Conservation (phyloP, 2,113 vertebrate genomes). For the Limnothrissa miodon region DNA sequence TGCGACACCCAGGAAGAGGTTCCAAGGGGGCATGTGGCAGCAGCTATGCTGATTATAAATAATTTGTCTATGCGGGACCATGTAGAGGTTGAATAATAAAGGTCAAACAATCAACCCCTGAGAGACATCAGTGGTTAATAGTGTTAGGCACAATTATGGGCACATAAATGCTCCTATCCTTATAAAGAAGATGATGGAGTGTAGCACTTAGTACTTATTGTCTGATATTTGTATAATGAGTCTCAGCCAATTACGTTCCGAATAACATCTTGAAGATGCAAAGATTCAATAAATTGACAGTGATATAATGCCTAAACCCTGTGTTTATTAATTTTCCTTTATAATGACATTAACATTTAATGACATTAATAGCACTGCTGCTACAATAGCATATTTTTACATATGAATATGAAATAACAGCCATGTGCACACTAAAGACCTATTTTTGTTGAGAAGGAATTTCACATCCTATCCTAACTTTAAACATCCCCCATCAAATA, state of each 20-base stretch:
- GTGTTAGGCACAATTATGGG: too few relatives aligned
- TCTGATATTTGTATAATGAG: conserved; percentile 4
- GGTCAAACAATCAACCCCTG: too few relatives aligned
- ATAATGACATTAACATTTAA: not conserved
- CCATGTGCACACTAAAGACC: not conserved
- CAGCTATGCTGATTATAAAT: too few relatives aligned
- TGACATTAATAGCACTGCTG: not conserved
- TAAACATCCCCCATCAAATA: conserved; percentile 12
- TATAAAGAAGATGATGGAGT: conserved; percentile 11
- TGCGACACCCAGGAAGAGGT: too few relatives aligned
- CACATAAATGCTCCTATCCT: too few relatives aligned
- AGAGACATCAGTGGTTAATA: too few relatives aligned
- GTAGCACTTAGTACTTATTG: not conserved
- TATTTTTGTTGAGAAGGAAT: not conserved
- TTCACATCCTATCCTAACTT: not conserved
- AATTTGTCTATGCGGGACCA: too few relatives aligned
- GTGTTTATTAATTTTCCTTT: not conserved
- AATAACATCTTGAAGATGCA: not conserved
- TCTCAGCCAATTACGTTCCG: conserved; percentile 5
- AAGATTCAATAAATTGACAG: not conserved
- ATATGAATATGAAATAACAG: not conserved
- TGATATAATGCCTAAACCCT: not conserved
- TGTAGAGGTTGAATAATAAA: too few relatives aligned
- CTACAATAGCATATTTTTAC: not conserved
- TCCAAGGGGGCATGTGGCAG: too few relatives aligned